A percentile compares a stretch with the other conserved stretches of the same genome.
Conservation (phyloP, 2,113 vertebrate species). For the Pteruthius melanotis region DNA sequence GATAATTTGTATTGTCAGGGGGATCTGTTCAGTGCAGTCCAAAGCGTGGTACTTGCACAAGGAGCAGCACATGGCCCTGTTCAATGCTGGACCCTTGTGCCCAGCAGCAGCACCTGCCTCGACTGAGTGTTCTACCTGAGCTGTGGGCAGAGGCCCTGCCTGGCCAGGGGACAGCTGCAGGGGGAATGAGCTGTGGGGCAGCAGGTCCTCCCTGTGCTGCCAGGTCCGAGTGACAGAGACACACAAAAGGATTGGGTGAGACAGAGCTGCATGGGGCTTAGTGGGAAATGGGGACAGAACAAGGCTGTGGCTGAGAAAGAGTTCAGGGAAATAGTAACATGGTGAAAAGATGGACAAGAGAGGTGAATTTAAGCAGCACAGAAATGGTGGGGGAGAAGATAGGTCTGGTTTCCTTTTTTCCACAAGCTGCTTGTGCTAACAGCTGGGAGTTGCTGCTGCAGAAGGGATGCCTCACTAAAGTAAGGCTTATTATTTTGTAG, state of each 20-base stretch:
- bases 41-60: accelerated
- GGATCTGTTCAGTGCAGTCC: background rate
- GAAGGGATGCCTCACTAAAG: background rate
- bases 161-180: background rate
- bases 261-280: background rate
- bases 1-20: background rate
- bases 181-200: background rate
- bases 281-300: background rate
- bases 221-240: background rate
- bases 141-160: background rate
- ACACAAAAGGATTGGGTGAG: background rate
- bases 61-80: accelerated
- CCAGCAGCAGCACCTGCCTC: background rate
- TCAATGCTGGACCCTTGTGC: accelerated
- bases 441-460: background rate
- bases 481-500: background rate
- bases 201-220: background rate
- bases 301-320: background rate
- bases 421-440: background rate
- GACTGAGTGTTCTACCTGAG: background rate
- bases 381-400: background rate
- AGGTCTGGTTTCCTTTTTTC: background rate
- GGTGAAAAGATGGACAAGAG: background rate
- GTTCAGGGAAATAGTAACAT: background rate
- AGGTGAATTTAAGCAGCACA: background rate